A percentile compares a stretch with the other conserved stretches of the same genome.
Evolutionary conservation across 2,113 vertebrate genomes (phyloP).

Genomic region (Pterocles gutturalis): DNA sequence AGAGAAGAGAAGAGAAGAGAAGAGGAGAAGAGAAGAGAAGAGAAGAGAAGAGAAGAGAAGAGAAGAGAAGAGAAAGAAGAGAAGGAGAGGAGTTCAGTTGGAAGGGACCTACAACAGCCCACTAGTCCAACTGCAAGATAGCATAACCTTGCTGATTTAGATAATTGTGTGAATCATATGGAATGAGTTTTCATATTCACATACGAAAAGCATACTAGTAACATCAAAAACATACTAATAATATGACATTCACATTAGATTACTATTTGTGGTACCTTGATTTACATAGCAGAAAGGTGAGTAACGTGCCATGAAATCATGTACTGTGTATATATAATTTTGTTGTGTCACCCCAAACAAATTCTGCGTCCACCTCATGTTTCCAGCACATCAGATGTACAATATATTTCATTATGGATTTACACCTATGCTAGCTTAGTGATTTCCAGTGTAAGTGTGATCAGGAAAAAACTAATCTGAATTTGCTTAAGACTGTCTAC

Average conservation of each 20-base stretch:
- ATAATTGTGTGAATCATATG: neutral
- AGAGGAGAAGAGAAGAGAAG: too few species aligned
- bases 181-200: neutral
- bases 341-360: neutral
- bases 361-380: neutral
- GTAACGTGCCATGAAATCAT: neutral
- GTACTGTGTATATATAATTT: neutral
- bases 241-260: neutral
- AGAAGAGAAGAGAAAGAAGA: too few species aligned
- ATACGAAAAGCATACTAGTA: neutral
- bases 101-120: neutral
- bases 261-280: neutral
- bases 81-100: neutral
- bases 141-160: neutral
- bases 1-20: too few species aligned
- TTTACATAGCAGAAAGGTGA: neutral
- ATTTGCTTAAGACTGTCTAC: constrained; percentile 71
- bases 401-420: neutral
- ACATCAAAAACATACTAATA: neutral
- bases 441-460: constrained; percentile 42
- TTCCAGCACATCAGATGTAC: neutral
- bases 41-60: neutral
- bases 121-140: neutral
- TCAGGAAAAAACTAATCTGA: constrained; percentile 52
- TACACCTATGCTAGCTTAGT: constrained; percentile 50